These are phyloP conservation scores for Axinella damicornis DNA, from an alignment of 37 sponge, comb jelly and placozoan genomes.

Conservation along the genomic window DNA sequence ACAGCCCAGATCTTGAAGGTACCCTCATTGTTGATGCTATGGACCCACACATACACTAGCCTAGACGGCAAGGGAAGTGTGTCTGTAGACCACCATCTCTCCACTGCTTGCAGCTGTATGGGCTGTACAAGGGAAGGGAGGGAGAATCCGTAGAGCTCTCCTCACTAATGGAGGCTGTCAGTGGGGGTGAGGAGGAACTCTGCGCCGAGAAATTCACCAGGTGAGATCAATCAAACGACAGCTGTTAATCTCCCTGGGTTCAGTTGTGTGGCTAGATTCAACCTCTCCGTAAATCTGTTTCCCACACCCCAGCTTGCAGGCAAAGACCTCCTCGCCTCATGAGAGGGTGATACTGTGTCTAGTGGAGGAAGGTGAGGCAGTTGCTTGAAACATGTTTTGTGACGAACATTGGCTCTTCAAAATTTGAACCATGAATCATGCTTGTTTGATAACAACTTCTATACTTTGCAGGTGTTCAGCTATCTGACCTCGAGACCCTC, in stretches of 20 bases:
- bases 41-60: no score
- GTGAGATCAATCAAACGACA: neutral
- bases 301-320: slow-evolving; percentile 6
- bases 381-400: no score
- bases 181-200: neutral
- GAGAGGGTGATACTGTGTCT: slow-evolving; percentile 63
- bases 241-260: no score
- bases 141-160: neutral
- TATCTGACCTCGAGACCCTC: slow-evolving; percentile 49
- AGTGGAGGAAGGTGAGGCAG: slow-evolving; percentile 32
- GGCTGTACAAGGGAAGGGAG: neutral
- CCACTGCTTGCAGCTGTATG: slow-evolving; percentile 10
- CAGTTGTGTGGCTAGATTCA: no score
- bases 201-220: slow-evolving; percentile 2
- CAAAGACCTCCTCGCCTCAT: slow-evolving; percentile 1
- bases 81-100: neutral
- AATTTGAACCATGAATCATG: no score
- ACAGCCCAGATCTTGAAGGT: slow-evolving; percentile 43
- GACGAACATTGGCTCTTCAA: no score
- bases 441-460: no score
- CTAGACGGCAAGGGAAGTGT: no score
- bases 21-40: no score
- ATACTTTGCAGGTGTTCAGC: slow-evolving; percentile 33
- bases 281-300: neutral
- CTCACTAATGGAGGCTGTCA: neutral